Evolutionary conservation across 2,113 vertebrate species (phyloP).

Genomic region (Pseudonaja textilis): DNA sequence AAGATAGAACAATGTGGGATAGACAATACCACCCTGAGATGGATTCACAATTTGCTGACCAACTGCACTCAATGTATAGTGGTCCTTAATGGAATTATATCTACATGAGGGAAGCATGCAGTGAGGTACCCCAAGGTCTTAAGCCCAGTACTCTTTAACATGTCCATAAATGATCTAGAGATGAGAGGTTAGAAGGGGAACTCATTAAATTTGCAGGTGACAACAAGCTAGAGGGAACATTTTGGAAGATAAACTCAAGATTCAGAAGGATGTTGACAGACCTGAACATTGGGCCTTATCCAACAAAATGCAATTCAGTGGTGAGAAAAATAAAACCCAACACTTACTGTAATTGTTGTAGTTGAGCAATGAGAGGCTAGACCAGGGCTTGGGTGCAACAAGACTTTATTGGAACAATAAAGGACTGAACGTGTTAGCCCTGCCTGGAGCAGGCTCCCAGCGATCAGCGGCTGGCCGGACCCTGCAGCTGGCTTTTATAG

Average conservation of each 20-base stretch:
- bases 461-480: no score
- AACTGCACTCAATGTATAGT: not conserved
- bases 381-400: no score
- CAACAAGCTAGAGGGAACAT: not conserved
- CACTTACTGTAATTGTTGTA: no score
- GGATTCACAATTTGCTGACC: not conserved
- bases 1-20: not conserved
- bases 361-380: no score
- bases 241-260: not conserved
- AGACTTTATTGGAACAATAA: no score
- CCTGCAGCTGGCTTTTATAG: no score
- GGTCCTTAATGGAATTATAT: not conserved
- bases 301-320: not conserved
- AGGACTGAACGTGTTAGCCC: no score
- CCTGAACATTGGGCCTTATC: not conserved
- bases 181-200: not conserved
- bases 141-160: not conserved
- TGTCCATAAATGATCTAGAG: not conserved
- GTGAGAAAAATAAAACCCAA: not conserved
- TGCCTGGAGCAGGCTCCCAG: no score
- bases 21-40: not conserved
- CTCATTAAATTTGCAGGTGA: not conserved
- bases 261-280: not conserved
- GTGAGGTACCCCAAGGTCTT: not conserved
- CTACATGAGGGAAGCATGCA: not conserved